Percentiles rank a stretch among this genome's conserved stretches.
These are phyloP conservation scores for Quadriops clusia DNA, from an alignment of 2,888 invertebrate genomes.

Conservation along the genomic window DNA sequence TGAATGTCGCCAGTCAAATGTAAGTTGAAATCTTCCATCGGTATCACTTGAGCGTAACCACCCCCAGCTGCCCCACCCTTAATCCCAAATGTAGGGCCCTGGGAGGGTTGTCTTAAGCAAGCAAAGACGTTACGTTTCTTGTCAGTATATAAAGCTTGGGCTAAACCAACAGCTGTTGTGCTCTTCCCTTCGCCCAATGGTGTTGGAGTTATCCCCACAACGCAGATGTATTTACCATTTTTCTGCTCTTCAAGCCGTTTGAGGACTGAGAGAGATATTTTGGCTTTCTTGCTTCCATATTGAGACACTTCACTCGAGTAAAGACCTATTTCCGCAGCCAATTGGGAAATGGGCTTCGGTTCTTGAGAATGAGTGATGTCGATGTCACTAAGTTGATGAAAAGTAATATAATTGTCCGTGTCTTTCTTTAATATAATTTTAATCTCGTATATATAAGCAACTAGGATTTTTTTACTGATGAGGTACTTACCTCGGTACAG, in stretches of 20 bases:
- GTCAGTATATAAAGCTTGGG: constrained; percentile 84
- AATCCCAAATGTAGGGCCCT: constrained; percentile 98
- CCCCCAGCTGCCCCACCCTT: constrained; percentile 98
- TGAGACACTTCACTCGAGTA: constrained; percentile 68
- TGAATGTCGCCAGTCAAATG: constrained; percentile 98
- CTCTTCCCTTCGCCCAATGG: constrained; percentile 99
- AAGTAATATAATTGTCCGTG: neutral
- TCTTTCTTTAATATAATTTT: neutral
- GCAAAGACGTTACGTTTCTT: constrained; percentile 79
- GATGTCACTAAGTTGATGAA: constrained; percentile 58
- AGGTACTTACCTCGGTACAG: constrained; percentile 67
- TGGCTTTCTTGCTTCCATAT: constrained; percentile 92
- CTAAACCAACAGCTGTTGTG: constrained; percentile 85
- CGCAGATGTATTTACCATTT: constrained; percentile 87
- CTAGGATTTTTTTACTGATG: neutral
- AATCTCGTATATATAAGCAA: neutral
- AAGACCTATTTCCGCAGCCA: constrained; percentile 80
- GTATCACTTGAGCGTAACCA: constrained; percentile 91
- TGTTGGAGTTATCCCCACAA: constrained; percentile 97
- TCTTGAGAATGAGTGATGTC: constrained; percentile 77
- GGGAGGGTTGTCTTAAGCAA: constrained; percentile 92
- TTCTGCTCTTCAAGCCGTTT: constrained; percentile 56
- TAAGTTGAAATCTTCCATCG: constrained; percentile 99
- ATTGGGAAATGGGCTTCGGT: constrained; percentile 66
- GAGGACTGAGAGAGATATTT: constrained; percentile 71